phyloP scores from a whole-genome alignment of 1,140 invertebrate genomes.

The Drosophila aff. region DNA sequence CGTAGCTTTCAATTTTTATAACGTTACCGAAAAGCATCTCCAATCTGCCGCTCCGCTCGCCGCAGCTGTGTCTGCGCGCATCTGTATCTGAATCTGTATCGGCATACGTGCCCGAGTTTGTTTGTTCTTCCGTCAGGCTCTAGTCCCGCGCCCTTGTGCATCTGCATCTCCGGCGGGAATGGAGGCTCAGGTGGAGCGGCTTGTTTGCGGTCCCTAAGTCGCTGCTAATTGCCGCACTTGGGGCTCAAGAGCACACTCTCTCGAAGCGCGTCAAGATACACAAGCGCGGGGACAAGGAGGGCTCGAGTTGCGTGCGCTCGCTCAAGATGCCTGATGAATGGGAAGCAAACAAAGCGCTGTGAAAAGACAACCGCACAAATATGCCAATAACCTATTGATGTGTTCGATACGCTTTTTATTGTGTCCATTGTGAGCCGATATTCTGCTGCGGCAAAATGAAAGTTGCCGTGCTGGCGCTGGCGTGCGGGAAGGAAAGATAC shows the following conservation, averaged over 20 bases:
- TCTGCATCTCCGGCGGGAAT: neutral
- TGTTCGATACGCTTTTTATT: slow-evolving; percentile 75
- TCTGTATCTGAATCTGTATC: slow-evolving; percentile 9
- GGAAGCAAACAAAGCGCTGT: slow-evolving; percentile 65
- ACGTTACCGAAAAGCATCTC: slow-evolving; percentile 62
- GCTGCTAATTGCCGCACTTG: slow-evolving; percentile 37
- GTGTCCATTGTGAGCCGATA: slow-evolving; percentile 68
- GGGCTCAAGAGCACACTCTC: slow-evolving; percentile 50
- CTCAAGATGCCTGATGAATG: slow-evolving; percentile 38
- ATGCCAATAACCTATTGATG: slow-evolving; percentile 73
- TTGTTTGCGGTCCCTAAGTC: slow-evolving; percentile 39
- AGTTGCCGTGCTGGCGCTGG: slow-evolving; percentile 48
- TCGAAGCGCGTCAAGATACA: slow-evolving; percentile 67
- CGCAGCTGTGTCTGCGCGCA: neutral
- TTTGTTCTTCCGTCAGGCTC: slow-evolving; percentile 7
- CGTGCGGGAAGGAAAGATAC: slow-evolving; percentile 11
- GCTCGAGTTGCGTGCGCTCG: slow-evolving; percentile 39
- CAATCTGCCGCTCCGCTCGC: slow-evolving; percentile 15
- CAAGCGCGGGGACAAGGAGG: slow-evolving; percentile 23
- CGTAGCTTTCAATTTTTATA: slow-evolving; percentile 81
- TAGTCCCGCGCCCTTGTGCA: slow-evolving; percentile 1
- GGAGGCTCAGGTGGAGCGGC: slow-evolving; percentile 9
- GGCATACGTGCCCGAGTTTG: neutral
- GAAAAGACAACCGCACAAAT: slow-evolving; percentile 44
- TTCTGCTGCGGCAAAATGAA: slow-evolving; percentile 76